Percentiles rank a stretch among this genome's conserved stretches.
Conservation (phyloP, 2,113 vertebrate genomes). For the Amblyopsis rosae region DNA sequence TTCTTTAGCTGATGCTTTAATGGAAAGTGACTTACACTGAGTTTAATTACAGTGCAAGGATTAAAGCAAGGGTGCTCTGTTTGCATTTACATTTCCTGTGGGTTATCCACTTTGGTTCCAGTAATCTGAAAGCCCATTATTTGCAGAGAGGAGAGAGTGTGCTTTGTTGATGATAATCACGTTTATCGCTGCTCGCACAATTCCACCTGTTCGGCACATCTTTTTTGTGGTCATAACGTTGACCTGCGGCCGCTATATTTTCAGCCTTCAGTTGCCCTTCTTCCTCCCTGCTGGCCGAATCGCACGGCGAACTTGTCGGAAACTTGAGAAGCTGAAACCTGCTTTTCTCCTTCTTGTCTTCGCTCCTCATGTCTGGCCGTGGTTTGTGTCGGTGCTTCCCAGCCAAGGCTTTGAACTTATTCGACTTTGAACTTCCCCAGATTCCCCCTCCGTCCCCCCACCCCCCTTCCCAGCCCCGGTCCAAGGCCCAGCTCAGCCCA, state of each 20-base stretch:
- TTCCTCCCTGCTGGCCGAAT: background rate
- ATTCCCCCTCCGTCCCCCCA: slow-evolving; percentile 27
- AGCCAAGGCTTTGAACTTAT: slow-evolving; percentile 73
- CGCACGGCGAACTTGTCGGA: slow-evolving; percentile 30
- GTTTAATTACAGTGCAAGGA: too few species aligned
- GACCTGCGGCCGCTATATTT: slow-evolving; percentile 24
- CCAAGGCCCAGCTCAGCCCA: slow-evolving; percentile 43
- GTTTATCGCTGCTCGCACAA: slow-evolving; percentile 23
- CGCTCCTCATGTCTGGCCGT: slow-evolving; percentile 42
- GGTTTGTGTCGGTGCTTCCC: slow-evolving; percentile 68
- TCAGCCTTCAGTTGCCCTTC: background rate
- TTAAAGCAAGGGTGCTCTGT: background rate
- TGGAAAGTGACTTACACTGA: too few species aligned
- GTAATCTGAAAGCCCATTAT: slow-evolving; percentile 5
- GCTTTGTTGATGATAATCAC: slow-evolving; percentile 37
- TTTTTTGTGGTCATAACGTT: slow-evolving; percentile 7
- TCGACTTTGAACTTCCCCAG: slow-evolving; percentile 76
- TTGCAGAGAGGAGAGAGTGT: slow-evolving; percentile 30
- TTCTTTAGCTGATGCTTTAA: too few species aligned
- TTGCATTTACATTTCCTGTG: slow-evolving; percentile 27
- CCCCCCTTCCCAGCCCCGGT: slow-evolving; percentile 41
- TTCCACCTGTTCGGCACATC: slow-evolving; percentile 40
- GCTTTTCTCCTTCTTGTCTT: slow-evolving; percentile 32
- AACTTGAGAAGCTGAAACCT: slow-evolving; percentile 48
- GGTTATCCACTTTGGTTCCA: slow-evolving; percentile 14